A percentile compares a stretch with the other conserved stretches of the same genome.
These are phyloP conservation scores for Gadopsis bispinosus DNA, from an alignment of 2,797 vertebrate species.

Conservation along the genomic window DNA sequence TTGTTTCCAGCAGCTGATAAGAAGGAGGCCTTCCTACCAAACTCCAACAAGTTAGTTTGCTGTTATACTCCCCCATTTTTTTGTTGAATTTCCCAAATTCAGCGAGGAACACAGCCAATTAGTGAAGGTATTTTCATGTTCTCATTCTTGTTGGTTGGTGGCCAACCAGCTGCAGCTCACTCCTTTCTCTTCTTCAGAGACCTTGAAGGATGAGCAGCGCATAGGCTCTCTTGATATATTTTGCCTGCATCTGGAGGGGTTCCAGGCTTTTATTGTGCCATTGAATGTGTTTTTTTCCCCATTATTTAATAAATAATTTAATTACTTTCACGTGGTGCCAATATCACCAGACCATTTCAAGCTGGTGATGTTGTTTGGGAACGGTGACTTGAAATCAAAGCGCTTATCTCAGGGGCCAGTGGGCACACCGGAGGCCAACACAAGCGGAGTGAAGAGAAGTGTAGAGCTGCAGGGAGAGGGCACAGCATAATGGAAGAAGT, in stretches of 20 bases:
- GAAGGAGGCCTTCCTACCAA: neutral
- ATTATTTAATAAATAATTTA: neutral
- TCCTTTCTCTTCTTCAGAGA: neutral
- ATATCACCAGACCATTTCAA: conserved; percentile 20
- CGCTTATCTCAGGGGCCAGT: conserved; percentile 56
- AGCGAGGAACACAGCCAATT: neutral
- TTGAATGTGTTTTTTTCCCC: neutral
- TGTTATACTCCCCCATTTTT: neutral
- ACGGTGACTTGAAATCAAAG: conserved; percentile 37
- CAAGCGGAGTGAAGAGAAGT: conserved; percentile 33
- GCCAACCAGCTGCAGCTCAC: conserved; percentile 32
- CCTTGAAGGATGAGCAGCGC: neutral
- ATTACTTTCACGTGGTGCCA: conserved; percentile 1
- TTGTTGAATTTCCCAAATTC: conserved; percentile 3
- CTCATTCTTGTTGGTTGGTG: conserved; percentile 9
- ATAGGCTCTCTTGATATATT: neutral
- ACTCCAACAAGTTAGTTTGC: neutral
- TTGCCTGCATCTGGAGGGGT: neutral
- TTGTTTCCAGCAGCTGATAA: neutral
- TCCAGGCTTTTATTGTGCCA: neutral
- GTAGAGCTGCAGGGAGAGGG: conserved; percentile 6
- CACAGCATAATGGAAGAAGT: conserved; percentile 19
- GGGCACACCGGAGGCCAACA: conserved; percentile 48
- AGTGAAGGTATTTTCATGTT: conserved; percentile 13
- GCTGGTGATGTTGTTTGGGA: conserved; percentile 26